Base-by-base conservation (phyloP, 2,888 invertebrate genomes). In the Erpobdella octoculata region DNA sequence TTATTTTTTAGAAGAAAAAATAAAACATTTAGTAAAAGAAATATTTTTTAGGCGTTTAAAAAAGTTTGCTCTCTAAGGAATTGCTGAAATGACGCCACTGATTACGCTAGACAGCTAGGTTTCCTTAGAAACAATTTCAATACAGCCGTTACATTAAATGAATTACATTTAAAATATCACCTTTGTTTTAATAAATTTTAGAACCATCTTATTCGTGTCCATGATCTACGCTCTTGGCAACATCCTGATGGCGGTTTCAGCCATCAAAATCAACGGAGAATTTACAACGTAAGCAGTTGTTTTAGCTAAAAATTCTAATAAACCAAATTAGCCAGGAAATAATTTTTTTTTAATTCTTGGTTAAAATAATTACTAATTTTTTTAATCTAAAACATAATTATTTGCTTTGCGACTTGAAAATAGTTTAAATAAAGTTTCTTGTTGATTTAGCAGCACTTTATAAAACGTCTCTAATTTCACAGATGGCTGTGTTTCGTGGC, bases 161-260 rank as follows among this genome's bases (percentile, higher is more conserved):
- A 58, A 58, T 58, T 8, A 58, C n/a, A 58, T 12, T 8, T 21
- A 21, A 12, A 58, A 58, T 12, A 58, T 12, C n/a, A 58, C 8
- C 9, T 8, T 58, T 21, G 28, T 58, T 9, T 12, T 8, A 58
- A 41, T 71, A 31, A n/a, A 58, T 71, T 21, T 15, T 41, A 86
- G 86, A 77, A 93, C 93, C 0, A 95, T 96, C 77, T 84, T 95
- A 48, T 93, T 90, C 83, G 84, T 96, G 25, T 94, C 94, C 5
- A 84, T 92, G 61, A 86, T 96, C 25, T 96, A 95, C 80, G 89
- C 90, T 0, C 70, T 87, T 6, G 95, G 95, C 21, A 91, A 90
- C 78, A 82, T 90, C 9, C 82, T 92, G 6, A 86, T 95, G 76
- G 87, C 94, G 0, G 72, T 83, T 18, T 84, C 86, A n/a, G 83